Conservation (phyloP, 2,113 vertebrate species). For the Leptocoma aspasia region DNA sequence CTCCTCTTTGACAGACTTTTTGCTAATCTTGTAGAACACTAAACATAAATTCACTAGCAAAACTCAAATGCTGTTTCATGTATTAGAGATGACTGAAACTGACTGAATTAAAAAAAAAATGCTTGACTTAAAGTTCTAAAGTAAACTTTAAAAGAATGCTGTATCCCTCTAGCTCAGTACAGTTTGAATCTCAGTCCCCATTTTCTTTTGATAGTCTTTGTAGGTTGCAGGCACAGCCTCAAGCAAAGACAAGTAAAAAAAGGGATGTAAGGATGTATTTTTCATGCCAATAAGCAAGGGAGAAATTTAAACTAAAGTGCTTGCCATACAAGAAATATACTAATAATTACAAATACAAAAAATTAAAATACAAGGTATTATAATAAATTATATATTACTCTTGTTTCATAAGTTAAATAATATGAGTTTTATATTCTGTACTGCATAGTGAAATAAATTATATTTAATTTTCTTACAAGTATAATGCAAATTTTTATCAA, state of each 20-base stretch:
- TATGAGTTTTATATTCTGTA: neutral
- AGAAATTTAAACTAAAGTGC: neutral
- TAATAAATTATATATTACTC: neutral
- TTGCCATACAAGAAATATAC: neutral
- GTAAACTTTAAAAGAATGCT: slow-evolving; percentile 13
- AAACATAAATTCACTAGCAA: neutral
- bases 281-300: neutral
- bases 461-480: neutral
- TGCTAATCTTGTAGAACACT: neutral
- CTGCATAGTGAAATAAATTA: neutral
- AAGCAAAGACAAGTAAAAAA: neutral
- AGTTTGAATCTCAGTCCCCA: slow-evolving; percentile 31
- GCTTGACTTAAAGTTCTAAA: slow-evolving; percentile 36
- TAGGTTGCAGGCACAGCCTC: slow-evolving; percentile 18
- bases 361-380: neutral
- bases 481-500: neutral
- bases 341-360: neutral
- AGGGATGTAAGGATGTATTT: neutral
- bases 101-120: neutral
- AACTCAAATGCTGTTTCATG: slow-evolving; percentile 19
- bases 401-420: neutral
- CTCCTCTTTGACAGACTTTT: neutral
- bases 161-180: slow-evolving; percentile 4
- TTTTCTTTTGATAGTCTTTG: slow-evolving; percentile 48
- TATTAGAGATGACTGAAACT: slow-evolving; percentile 5